Evolutionary conservation across 2,113 vertebrate species (phyloP).

Genomic region (Aspidoscelis tigris): DNA sequence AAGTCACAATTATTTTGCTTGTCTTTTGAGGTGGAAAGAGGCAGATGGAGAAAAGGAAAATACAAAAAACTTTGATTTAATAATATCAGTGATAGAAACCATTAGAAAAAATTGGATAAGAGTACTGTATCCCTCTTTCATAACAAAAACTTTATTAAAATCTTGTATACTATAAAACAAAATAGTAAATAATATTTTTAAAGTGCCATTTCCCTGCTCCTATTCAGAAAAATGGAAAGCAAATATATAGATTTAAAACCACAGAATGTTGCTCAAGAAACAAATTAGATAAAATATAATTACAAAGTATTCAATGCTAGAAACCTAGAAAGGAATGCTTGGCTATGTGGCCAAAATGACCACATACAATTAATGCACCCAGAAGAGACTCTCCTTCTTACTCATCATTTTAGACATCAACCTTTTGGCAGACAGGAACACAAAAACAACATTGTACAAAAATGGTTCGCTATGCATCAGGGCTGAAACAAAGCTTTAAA

Average conservation of each 20-base stretch:
- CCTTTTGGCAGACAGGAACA: fast-evolving
- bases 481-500: fast-evolving
- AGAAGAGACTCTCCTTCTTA: not conserved
- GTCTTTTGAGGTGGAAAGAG: too few species aligned
- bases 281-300: conserved; percentile 27
- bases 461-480: too few species aligned
- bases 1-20: too few species aligned
- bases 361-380: not conserved
- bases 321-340: fast-evolving
- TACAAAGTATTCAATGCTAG: not conserved
- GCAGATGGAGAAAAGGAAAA: too few species aligned
- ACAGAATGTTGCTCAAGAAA: conserved; percentile 1
- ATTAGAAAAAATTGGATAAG: not conserved
- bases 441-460: not conserved
- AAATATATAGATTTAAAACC: conserved; percentile 33
- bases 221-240: fast-evolving
- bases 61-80: too few species aligned
- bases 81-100: not conserved
- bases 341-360: not conserved
- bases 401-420: fast-evolving
- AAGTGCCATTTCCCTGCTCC: fast-evolving
- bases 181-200: fast-evolving
- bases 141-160: conserved; percentile 17
- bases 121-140: not conserved
- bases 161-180: not conserved